These are phyloP conservation scores for Cinclus mexicanus DNA, from an alignment of 2,113 vertebrate species.

Conservation along the genomic window DNA sequence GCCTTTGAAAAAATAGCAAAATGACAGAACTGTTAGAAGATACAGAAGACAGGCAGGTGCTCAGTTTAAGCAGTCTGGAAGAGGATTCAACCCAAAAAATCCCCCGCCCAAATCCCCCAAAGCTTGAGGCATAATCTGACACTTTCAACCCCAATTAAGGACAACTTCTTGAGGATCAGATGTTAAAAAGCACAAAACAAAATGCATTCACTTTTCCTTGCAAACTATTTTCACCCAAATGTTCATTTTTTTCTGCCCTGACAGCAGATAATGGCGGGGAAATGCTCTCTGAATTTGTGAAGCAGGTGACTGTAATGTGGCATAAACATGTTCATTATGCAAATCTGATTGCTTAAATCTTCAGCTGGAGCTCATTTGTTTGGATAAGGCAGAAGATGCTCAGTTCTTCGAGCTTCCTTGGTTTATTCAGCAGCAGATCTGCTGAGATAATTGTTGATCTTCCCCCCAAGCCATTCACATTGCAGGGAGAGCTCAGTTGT, in stretches of 20 bases:
- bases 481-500: not conserved
- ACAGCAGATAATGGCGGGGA: constrained; percentile 53
- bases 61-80: not conserved
- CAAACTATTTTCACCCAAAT: not conserved
- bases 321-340: constrained; percentile 67
- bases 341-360: constrained; percentile 64
- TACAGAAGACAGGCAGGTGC: not conserved
- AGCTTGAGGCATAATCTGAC: not conserved
- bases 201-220: not conserved
- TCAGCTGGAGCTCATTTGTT: constrained; percentile 49
- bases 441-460: constrained; percentile 6
- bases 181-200: not conserved
- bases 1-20: not conserved
- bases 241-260: constrained; percentile 55
- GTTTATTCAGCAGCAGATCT: not conserved
- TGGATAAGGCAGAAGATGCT: not conserved
- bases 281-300: constrained; percentile 60
- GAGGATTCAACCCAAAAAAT: not conserved
- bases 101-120: not conserved
- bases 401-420: not conserved
- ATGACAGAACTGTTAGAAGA: not conserved
- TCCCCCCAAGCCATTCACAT: not conserved
- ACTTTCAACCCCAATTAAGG: not conserved
- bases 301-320: constrained; percentile 66
- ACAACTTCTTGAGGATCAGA: not conserved